A percentile compares a stretch with the other conserved stretches of the same genome.
These are phyloP conservation scores for Cryptoprocta ferox DNA, from an alignment of 2,797 vertebrate species.

Conservation along the genomic window DNA sequence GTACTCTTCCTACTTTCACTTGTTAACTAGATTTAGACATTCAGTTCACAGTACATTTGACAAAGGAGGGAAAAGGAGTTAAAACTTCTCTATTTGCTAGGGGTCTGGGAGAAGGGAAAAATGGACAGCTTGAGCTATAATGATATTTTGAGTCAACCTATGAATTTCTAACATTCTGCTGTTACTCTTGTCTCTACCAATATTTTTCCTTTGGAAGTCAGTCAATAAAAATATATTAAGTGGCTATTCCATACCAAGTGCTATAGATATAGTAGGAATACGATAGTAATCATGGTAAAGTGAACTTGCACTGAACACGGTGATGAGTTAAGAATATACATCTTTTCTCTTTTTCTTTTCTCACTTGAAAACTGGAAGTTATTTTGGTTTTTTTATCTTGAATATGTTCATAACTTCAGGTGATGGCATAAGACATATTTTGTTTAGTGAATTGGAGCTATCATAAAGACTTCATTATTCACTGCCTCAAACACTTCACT, in stretches of 20 bases:
- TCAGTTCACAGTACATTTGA: background rate
- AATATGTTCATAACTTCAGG: constrained; percentile 15
- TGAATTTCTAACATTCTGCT: constrained; percentile 17
- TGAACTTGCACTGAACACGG: background rate
- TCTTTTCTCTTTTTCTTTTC: background rate
- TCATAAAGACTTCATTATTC: background rate
- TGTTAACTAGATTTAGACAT: background rate
- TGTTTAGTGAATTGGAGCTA: constrained; percentile 34
- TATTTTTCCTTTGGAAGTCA: background rate
- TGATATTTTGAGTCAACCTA: background rate
- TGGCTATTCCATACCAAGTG: background rate
- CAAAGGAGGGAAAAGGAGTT: background rate
- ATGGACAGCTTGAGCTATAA: background rate
- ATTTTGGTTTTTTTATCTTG: constrained; percentile 21
- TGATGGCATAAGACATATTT: constrained; percentile 62
- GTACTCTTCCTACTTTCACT: background rate
- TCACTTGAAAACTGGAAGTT: constrained; percentile 47
- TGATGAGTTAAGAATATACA: background rate
- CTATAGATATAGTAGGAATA: background rate
- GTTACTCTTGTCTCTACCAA: background rate
- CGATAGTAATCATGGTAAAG: background rate
- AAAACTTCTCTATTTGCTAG: background rate
- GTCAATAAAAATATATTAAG: background rate
- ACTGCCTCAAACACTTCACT: constrained; percentile 57
- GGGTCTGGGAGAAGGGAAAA: background rate